phyloP scores from a whole-genome alignment of 2,113 vertebrate species.

The Butastur rufipennis region DNA sequence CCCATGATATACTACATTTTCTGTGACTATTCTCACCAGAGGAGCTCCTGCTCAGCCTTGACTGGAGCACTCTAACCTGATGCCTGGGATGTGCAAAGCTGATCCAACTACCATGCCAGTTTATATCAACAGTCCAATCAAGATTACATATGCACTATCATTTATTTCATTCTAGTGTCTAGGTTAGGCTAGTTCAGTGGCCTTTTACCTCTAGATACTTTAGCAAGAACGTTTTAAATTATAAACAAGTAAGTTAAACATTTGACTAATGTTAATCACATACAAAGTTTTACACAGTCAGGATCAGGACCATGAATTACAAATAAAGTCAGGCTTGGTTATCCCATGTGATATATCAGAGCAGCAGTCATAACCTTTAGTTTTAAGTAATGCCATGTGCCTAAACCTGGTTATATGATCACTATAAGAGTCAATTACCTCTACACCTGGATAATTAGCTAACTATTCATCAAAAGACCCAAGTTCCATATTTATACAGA shows the following conservation, averaged over 20 bases:
- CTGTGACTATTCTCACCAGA: background rate
- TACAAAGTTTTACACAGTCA: background rate
- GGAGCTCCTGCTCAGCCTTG: background rate
- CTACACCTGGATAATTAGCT: background rate
- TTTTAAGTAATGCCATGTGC: background rate
- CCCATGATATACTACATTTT: background rate
- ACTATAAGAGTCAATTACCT: background rate
- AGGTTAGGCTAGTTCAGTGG: background rate
- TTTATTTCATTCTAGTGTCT: background rate
- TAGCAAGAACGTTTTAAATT: no score
- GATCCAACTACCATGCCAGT: background rate
- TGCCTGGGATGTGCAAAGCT: background rate
- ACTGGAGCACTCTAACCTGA: fast-evolving
- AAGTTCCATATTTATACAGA: background rate
- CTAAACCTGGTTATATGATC: background rate
- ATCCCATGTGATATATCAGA: background rate
- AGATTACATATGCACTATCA: fast-evolving
- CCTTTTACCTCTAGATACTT: background rate
- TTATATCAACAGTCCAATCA: background rate
- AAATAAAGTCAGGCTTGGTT: background rate
- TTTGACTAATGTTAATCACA: background rate
- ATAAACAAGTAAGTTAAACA: background rate
- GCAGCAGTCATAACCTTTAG: background rate
- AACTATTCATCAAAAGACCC: background rate
- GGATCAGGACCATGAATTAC: background rate